These are phyloP conservation scores for Otolemur garnettii DNA, from an alignment of 2,113 vertebrate genomes.

Conservation along the genomic window DNA sequence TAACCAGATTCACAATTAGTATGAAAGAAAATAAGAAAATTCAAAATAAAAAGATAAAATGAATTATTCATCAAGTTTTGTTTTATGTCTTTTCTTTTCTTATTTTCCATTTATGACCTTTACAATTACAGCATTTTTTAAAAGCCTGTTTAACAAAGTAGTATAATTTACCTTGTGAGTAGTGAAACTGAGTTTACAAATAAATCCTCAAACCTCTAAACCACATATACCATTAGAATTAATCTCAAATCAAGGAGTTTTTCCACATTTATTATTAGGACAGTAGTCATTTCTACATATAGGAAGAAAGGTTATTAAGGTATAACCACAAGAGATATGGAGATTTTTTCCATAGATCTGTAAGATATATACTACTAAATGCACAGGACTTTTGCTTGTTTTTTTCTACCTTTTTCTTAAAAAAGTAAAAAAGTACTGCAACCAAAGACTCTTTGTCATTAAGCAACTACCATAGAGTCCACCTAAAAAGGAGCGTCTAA, in stretches of 20 bases:
- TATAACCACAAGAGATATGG: background rate
- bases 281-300: background rate
- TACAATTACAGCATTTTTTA: background rate
- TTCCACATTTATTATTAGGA: background rate
- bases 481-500: background rate
- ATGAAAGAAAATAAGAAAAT: constrained; percentile 50
- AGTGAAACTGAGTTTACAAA: constrained; percentile 13
- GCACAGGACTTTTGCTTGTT: background rate
- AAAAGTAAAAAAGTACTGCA: constrained; percentile 31
- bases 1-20: constrained; percentile 48
- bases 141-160: constrained; percentile 21
- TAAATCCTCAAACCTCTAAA: constrained; percentile 32
- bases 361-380: constrained; percentile 31
- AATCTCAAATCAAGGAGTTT: constrained; percentile 7
- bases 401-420: constrained; percentile 53
- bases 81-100: constrained; percentile 44
- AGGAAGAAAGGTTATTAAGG: constrained; percentile 28
- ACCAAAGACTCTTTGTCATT: constrained; percentile 8
- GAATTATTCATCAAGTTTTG: constrained; percentile 41
- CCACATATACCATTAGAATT: background rate
- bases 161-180: constrained; percentile 12
- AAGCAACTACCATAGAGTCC: background rate
- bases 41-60: constrained; percentile 49
- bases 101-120: constrained; percentile 37
- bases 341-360: background rate